Conservation (phyloP, 1,140 invertebrate genomes). For the Brachionus sp. region DNA sequence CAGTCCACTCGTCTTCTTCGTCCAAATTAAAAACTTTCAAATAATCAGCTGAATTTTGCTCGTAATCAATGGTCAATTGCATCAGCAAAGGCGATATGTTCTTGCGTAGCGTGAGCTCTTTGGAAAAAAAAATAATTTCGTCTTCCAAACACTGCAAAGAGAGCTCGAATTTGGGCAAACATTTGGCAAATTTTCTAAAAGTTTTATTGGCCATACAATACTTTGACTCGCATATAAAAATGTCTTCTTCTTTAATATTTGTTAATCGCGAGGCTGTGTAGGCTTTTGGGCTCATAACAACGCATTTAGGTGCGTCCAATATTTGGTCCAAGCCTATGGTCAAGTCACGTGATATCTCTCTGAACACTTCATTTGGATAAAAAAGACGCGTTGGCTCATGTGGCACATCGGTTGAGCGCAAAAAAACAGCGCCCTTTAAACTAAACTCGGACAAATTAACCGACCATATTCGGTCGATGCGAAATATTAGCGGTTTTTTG, state of each 20-base stretch:
- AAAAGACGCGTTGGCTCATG: conserved; percentile 71
- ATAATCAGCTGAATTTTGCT: background rate
- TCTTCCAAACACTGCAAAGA: conserved; percentile 19
- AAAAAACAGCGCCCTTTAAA: conserved; percentile 87
- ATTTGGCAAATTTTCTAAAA: conserved; percentile 41
- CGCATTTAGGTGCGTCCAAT: background rate
- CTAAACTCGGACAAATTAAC: conserved; percentile 66
- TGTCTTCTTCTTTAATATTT: background rate
- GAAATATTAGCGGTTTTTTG: background rate
- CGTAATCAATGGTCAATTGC: conserved; percentile 3
- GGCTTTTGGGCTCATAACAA: background rate
- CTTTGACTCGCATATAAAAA: conserved; percentile 15
- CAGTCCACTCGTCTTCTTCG: conserved; percentile 1
- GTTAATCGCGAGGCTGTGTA: background rate
- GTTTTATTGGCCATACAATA: background rate
- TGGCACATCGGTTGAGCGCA: conserved; percentile 79
- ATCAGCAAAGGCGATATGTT: background rate
- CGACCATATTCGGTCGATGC: conserved; percentile 12
- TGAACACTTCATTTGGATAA: conserved; percentile 88
- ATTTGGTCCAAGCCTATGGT: background rate
- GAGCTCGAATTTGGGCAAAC: background rate
- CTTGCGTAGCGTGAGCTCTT: background rate
- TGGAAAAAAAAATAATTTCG: background rate
- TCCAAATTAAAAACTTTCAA: conserved; percentile 26
- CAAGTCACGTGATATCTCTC: background rate